Conservation (phyloP, 2,797 vertebrate genomes). For the Silurus aristotelis region DNA sequence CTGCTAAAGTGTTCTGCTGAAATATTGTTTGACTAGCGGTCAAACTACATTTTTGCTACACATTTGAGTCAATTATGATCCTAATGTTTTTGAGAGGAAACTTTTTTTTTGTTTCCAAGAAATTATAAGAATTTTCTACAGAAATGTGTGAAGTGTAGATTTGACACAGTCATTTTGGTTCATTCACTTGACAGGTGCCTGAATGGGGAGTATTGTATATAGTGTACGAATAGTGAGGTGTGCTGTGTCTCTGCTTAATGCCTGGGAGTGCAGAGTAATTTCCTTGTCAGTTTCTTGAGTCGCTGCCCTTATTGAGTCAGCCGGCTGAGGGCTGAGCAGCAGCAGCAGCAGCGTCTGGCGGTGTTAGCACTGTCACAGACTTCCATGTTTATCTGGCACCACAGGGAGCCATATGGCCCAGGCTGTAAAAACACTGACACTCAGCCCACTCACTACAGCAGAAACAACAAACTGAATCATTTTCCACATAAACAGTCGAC, state of each 20-base stretch:
- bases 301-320: conserved; percentile 31
- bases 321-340: conserved; percentile 35
- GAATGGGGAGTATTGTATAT: not conserved
- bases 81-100: not conserved
- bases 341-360: conserved; percentile 35
- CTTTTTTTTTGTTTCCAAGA: not conserved
- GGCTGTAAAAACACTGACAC: conserved; percentile 44
- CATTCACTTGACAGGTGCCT: not conserved
- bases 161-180: not conserved
- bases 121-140: not conserved
- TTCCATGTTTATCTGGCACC: conserved; percentile 43
- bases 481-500: conserved; percentile 19
- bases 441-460: conserved; percentile 32
- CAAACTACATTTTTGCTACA: not conserved
- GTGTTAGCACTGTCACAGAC: conserved; percentile 35
- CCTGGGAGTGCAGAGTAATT: conserved; percentile 31
- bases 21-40: conserved; percentile 3
- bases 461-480: conserved; percentile 37
- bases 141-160: not conserved
- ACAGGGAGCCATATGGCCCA: conserved; percentile 25
- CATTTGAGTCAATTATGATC: not conserved
- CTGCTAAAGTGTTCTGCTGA: conserved; percentile 5
- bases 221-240: not conserved
- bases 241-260: conserved; percentile 33
- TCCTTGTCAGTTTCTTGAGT: conserved; percentile 38